phyloP scores from a whole-genome alignment of 2,797 vertebrate genomes.

The Onychomys leucogaster region DNA sequence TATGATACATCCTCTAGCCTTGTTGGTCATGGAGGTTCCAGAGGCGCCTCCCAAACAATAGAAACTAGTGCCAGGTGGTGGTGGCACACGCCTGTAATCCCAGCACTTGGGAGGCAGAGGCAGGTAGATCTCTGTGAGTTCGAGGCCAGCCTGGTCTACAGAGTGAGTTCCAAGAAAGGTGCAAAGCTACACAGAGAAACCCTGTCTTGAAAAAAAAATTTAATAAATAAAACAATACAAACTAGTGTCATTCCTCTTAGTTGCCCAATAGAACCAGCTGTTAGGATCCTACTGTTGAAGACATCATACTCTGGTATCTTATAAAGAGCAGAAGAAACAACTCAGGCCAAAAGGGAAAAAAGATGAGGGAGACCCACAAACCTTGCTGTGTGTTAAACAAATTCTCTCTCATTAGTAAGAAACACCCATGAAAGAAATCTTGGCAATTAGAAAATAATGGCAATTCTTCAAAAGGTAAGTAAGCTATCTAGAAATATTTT shows the following conservation, averaged over 20 bases:
- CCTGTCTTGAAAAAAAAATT: too few species aligned
- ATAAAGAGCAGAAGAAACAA: background rate
- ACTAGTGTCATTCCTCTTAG: background rate
- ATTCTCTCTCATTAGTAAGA: background rate
- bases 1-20: background rate
- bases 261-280: background rate
- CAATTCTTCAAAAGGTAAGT: background rate
- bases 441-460: background rate
- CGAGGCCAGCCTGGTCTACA: too few species aligned
- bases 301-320: background rate
- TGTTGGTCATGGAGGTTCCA: background rate
- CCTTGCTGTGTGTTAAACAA: background rate
- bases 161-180: too few species aligned
- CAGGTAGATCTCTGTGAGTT: too few species aligned
- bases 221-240: background rate
- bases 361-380: background rate
- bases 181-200: too few species aligned
- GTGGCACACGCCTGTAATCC: too few species aligned
- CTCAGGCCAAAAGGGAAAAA: background rate
- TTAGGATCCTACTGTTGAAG: background rate
- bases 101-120: too few species aligned
- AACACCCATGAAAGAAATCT: background rate
- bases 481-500: background rate
- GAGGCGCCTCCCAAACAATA: background rate
- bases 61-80: background rate